phyloP scores from a whole-genome alignment of 2,888 invertebrate species.

The Chouioia cunea region DNA sequence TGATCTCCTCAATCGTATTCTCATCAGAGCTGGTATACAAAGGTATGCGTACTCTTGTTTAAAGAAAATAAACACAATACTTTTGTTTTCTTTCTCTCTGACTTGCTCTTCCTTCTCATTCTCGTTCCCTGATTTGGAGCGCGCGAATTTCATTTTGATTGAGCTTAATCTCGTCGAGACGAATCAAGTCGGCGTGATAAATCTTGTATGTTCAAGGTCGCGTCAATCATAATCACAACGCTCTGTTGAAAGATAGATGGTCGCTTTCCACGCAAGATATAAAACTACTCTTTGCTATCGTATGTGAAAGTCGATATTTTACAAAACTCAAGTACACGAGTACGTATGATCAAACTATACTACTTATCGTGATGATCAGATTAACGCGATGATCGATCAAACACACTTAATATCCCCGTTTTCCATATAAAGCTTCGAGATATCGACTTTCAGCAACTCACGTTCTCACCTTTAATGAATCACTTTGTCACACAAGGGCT shows the following conservation, averaged over 20 bases:
- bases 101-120: no score
- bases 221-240: background rate
- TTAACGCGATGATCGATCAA: no score
- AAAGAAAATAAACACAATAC: no score
- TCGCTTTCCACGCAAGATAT: background rate
- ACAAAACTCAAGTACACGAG: no score
- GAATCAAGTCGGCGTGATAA: conserved; percentile 24
- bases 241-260: background rate
- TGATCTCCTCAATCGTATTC: conserved; percentile 78
- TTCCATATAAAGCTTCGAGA: background rate
- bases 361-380: no score
- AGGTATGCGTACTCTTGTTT: conserved; percentile 61
- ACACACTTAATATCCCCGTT: background rate
- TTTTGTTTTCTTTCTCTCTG: no score
- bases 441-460: conserved; percentile 6
- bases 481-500: conserved; percentile 28
- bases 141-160: conserved; percentile 1
- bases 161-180: background rate
- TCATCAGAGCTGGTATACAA: conserved; percentile 76
- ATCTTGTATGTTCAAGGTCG: background rate
- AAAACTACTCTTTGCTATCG: no score
- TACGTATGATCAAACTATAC: no score
- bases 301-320: no score
- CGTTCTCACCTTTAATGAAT: conserved; percentile 8
- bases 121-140: background rate